Conservation (phyloP, 1,140 invertebrate genomes). For the Physella acuta region DNA sequence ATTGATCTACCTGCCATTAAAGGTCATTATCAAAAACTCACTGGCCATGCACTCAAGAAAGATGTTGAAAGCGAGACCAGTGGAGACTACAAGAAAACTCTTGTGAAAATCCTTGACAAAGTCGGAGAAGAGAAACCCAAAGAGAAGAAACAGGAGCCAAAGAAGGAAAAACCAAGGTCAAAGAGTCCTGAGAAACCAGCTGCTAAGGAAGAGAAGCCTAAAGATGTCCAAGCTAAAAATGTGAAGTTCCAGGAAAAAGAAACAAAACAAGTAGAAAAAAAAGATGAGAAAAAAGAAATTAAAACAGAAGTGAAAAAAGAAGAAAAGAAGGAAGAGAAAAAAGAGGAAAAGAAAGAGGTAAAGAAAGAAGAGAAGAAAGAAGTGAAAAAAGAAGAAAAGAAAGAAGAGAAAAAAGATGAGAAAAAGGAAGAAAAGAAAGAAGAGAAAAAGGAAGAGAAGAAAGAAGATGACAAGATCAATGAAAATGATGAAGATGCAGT, state of each 20-base stretch:
- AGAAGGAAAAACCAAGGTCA: background rate
- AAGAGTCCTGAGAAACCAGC: conserved; percentile 5
- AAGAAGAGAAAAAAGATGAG: background rate
- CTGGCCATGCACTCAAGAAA: conserved; percentile 43
- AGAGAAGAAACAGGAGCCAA: background rate
- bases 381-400: background rate
- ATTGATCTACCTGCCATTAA: conserved; percentile 55
- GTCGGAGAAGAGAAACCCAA: conserved; percentile 13
- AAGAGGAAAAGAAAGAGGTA: background rate
- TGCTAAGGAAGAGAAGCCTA: background rate
- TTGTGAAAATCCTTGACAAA: conserved; percentile 49
- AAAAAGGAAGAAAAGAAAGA: conserved; percentile 1
- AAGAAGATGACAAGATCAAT: conserved; percentile 30
- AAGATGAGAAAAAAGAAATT: background rate
- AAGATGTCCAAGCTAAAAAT: background rate
- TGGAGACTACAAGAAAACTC: conserved; percentile 51
- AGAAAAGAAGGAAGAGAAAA: background rate
- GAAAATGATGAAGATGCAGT: conserved; percentile 43
- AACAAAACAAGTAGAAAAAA: background rate
- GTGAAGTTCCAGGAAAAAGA: background rate
- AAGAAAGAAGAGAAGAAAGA: background rate
- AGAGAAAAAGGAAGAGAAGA: conserved; percentile 4
- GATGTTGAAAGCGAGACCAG: conserved; percentile 47
- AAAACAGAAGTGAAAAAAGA: background rate
- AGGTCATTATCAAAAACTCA: conserved; percentile 42